These are phyloP conservation scores for Drosophila hydei DNA, from an alignment of 1,140 invertebrate genomes.

Conservation along the genomic window DNA sequence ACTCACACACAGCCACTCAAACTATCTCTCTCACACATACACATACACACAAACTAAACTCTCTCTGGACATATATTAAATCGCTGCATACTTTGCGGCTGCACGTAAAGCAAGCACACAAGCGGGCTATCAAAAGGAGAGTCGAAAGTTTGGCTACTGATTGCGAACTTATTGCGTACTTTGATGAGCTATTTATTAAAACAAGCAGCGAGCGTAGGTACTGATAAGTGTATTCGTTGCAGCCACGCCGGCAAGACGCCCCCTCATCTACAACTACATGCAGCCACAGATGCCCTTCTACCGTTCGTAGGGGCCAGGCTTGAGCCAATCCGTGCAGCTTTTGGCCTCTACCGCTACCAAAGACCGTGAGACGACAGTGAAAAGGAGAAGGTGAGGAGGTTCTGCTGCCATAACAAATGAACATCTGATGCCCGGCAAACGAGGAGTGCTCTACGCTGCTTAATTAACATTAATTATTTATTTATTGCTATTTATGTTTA, in stretches of 20 bases:
- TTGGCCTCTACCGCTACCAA: conserved; percentile 59
- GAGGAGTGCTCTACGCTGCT: conserved; percentile 54
- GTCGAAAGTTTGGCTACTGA: conserved; percentile 13
- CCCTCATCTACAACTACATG: conserved; percentile 77
- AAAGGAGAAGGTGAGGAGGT: conserved; percentile 46
- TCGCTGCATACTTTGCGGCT: conserved; percentile 55
- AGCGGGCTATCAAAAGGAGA: conserved; percentile 28
- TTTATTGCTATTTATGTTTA: conserved; percentile 45
- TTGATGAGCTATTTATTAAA: conserved; percentile 18
- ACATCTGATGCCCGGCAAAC: conserved; percentile 48
- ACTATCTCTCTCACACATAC: not conserved
- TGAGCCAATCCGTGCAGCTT: conserved; percentile 63
- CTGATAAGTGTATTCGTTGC: conserved; percentile 37
- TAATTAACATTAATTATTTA: conserved; percentile 39
- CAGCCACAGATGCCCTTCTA: conserved; percentile 72
- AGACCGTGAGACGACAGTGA: conserved; percentile 47
- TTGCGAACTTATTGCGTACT: conserved; percentile 15
- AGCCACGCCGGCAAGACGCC: conserved; percentile 65
- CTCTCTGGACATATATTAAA: not conserved
- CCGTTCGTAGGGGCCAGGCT: conserved; percentile 44
- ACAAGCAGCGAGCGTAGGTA: not conserved
- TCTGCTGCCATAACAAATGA: conserved; percentile 67
- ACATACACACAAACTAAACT: conserved; percentile 8
- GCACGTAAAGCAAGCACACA: conserved; percentile 23
- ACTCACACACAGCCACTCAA: conserved; percentile 11